Base-by-base conservation (phyloP, 2,797 vertebrate species). In the Sphaeramia orbicularis region DNA sequence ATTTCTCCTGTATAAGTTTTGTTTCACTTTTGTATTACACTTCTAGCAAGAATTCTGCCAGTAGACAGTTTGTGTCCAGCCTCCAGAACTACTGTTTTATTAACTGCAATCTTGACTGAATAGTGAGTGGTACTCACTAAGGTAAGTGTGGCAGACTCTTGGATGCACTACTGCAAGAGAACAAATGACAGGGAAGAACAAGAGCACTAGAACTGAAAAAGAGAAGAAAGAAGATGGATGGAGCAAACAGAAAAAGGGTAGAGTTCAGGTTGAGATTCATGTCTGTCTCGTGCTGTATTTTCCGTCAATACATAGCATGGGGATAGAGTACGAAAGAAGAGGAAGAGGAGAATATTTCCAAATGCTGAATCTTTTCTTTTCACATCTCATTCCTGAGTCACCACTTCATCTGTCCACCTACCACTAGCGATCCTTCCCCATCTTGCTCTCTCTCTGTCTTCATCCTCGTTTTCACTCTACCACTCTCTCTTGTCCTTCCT, bases 341-440 rank as follows among this genome's bases (percentile, higher is more conserved):
- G 65, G 76, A 81, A 50, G 76, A 70, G 59, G 75, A 70, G 65
- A 78, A 81, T 65, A 64, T 80, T 80, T 86, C 80, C 83, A 85
- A 89, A 76, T 78, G 77, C 77, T 86, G 80, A 75, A 80, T 90
- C 82, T 78, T 81, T 85, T 80, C 74, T 87, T 86, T 89, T 83
- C 82, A 80, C 71, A 82, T 86, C 76, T 84, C 81, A 76, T 76
- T 86, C 86, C 87, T 90, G 86, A 92, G 78, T 90, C 89, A 89
- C 84, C 80, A 80, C 76, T 86, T 88, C 84, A 90, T 90, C 87
- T 86, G 87, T 90, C 88, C 87, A 90, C 86, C 89, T 90, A 85
- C 86, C 86, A 63, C 65, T 19, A 6, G 54, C 62, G 79, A 62
- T 78, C 74, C 51, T 73, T 65, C 70, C 64, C 62, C 27, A 1